Percentiles rank a stretch among this genome's conserved stretches.
phyloP scores from a whole-genome alignment of 2,113 vertebrate genomes.

The Zapornia atra region DNA sequence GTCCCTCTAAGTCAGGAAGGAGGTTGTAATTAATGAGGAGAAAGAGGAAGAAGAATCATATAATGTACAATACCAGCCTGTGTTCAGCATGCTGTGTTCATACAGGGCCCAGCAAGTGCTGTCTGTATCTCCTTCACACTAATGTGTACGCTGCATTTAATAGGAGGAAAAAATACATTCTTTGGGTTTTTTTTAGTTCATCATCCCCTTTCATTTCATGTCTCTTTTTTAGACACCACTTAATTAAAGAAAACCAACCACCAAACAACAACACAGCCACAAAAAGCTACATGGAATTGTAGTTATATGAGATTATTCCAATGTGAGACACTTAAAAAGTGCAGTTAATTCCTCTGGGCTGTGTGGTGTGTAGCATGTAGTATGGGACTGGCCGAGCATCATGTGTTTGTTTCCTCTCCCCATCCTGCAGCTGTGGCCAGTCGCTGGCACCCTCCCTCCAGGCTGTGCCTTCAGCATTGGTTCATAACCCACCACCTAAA shows the following conservation, averaged over 20 bases:
- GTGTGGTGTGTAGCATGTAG: background rate
- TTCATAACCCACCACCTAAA: background rate
- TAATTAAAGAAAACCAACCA: background rate
- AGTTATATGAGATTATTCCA: background rate
- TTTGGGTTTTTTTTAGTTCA: background rate
- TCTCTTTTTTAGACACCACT: background rate
- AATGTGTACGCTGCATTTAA: background rate
- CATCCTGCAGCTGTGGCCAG: rapidly evolving
- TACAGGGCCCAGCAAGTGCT: background rate
- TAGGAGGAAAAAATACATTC: background rate
- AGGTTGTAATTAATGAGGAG: constrained; percentile 42
- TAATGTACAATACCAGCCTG: constrained; percentile 27
- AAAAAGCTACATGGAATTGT: background rate
- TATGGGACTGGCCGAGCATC: background rate
- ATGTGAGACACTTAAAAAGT: background rate
- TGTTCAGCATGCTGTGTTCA: background rate
- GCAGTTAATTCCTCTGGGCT: background rate
- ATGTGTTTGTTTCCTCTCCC: background rate
- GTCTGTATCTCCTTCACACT: background rate
- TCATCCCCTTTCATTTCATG: background rate
- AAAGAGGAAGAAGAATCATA: background rate
- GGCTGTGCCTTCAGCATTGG: background rate
- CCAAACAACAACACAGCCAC: no score
- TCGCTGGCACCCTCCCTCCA: background rate
- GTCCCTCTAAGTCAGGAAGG: constrained; percentile 13